Conservation (phyloP, 2,797 vertebrate genomes). For the Distichodus sexfasciatus region DNA sequence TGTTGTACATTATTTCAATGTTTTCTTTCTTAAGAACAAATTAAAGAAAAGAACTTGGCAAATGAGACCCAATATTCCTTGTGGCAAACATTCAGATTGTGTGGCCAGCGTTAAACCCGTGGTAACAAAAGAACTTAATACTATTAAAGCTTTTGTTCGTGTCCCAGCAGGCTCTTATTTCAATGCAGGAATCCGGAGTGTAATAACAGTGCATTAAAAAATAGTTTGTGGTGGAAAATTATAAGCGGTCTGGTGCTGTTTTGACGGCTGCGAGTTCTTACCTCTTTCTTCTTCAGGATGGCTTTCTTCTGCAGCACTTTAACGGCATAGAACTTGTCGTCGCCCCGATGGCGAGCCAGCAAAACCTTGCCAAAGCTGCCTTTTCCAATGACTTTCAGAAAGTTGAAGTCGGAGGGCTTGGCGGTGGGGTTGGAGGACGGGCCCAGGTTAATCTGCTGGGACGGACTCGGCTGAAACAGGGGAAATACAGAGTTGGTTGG, state of each 20-base stretch:
- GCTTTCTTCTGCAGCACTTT: constrained; percentile 99
- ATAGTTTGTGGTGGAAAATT: background rate
- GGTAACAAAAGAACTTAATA: no score
- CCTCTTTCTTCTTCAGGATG: constrained; percentile 99
- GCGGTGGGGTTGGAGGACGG: constrained; percentile 96
- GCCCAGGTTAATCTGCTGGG: constrained; percentile 97
- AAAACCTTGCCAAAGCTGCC: constrained; percentile 98
- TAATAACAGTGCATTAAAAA: background rate
- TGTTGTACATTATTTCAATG: no score
- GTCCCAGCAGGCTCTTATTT: background rate
- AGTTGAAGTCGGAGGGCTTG: constrained; percentile 96
- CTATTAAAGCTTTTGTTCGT: no score
- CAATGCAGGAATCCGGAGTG: background rate
- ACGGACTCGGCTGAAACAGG: constrained; percentile 86
- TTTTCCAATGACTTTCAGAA: constrained; percentile 97
- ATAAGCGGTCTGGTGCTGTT: background rate
- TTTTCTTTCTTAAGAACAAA: no score
- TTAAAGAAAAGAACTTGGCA: no score
- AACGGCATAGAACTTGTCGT: constrained; percentile 95
- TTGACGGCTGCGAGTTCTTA: constrained; percentile 52
- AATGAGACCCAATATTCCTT: no score
- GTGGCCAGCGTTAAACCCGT: no score
- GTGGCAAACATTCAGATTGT: no score
- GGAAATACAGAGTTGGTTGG: background rate
- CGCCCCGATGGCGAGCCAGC: constrained; percentile 89